Percentiles rank a stretch among this genome's conserved stretches.
phyloP scores from a whole-genome alignment of 2,888 invertebrate species.

The Melipona bicolor region DNA sequence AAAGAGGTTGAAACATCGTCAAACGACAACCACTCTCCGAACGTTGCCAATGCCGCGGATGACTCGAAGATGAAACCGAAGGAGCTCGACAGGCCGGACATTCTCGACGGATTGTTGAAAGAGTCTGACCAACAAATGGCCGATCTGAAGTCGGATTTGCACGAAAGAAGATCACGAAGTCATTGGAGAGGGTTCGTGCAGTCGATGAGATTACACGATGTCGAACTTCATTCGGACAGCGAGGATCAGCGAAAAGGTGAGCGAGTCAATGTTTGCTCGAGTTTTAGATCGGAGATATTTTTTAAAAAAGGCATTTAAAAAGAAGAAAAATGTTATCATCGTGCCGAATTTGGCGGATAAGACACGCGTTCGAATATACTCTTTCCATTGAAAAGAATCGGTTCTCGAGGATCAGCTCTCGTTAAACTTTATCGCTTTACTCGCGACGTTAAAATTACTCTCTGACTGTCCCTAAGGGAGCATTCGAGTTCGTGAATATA shows the following conservation, averaged over 20 bases:
- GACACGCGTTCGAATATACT: too few species aligned
- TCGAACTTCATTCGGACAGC: slow-evolving; percentile 78
- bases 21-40: slow-evolving; percentile 1
- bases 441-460: slow-evolving; percentile 3
- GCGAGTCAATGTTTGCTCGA: slow-evolving; percentile 25
- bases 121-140: slow-evolving; percentile 78
- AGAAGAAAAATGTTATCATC: too few species aligned
- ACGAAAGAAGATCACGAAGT: slow-evolving; percentile 71
- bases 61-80: slow-evolving; percentile 43
- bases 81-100: slow-evolving; percentile 76
- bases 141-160: slow-evolving; percentile 73
- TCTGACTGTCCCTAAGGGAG: slow-evolving; percentile 2
- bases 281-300: not conserved
- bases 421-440: not conserved
- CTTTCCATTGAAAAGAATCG: not conserved
- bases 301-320: not conserved
- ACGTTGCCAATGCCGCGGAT: slow-evolving; percentile 1
- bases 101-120: slow-evolving; percentile 78
- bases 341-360: too few species aligned
- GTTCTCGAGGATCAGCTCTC: not conserved
- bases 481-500: not conserved
- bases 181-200: slow-evolving; percentile 80
- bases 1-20: not conserved
- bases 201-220: slow-evolving; percentile 78
- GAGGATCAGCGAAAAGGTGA: slow-evolving; percentile 79